phyloP scores from a whole-genome alignment of 2,797 vertebrate species.

The Malacoraja senta region DNA sequence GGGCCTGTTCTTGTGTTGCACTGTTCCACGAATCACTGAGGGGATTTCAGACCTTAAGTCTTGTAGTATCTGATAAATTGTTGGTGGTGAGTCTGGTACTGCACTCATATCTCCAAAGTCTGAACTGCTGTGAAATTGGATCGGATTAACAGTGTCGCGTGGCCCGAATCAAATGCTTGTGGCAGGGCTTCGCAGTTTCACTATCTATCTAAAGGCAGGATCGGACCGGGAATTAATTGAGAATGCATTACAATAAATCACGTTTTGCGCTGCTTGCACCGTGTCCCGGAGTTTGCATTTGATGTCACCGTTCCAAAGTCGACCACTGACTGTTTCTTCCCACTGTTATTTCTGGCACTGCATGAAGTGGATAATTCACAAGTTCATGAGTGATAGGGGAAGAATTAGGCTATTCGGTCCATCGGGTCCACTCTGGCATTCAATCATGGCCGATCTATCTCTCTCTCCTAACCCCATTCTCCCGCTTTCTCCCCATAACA shows the following conservation, averaged over 20 bases:
- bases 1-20: no score
- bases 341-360: conserved; percentile 50
- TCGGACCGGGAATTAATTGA: background rate
- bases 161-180: background rate
- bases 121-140: background rate
- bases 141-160: background rate
- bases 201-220: background rate
- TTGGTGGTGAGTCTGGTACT: background rate
- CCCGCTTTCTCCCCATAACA: no score
- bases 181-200: background rate
- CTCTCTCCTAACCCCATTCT: no score
- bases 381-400: no score
- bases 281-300: background rate
- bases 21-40: background rate
- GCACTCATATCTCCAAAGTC: background rate
- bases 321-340: background rate
- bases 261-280: background rate
- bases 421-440: no score
- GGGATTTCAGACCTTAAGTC: background rate
- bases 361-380: conserved; percentile 49
- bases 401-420: no score
- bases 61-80: background rate
- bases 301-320: background rate
- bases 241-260: background rate
- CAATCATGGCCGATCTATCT: no score